Base-by-base conservation (phyloP, 2,797 vertebrate genomes). In the Cryptoprocta ferox region DNA sequence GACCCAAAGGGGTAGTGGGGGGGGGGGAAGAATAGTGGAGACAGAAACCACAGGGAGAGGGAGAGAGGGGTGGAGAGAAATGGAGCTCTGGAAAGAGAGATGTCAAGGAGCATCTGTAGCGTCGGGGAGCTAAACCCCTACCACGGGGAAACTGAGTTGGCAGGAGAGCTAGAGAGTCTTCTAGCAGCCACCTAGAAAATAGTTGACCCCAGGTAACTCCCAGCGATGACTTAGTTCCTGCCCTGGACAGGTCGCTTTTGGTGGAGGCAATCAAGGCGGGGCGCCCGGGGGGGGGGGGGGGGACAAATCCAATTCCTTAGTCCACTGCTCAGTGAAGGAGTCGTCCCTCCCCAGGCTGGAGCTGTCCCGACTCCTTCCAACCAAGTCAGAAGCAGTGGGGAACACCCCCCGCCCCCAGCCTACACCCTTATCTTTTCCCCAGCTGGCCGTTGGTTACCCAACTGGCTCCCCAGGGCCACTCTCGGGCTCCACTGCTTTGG, bases 381-480 rank as follows among this genome's bases (percentile, higher is more conserved):
- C 78, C 24, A 28, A 79, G 24, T 63, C 76, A 37, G 82, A 96
- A 63, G 70, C 28, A 0, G 28, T 2, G 65, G 75, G 30, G 26
- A 21, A 18, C n/a, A 19, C 82, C n/a, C 24, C 13, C 14, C 59
- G 15, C 35, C 59, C n/a, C 35, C 35, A 35, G 3, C 9, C 59
- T 0, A 28, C 14, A n/a, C 61, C 19, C 50, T 3, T 21, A 75
- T 3, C 32, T 65, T 35, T 12, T 21, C 37, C 21, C 73, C 1
- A 35, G 18, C 32, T 53, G 0, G 32, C 18, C 10, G 1, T 89
- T 59, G 66, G 32, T 56, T 71, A 87, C 53, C 56, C 26, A 26
- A 3, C 24, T 28, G n/a, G 18, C 48, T 70, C 50, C 66, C 66
- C 56, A 78, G 85, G 59, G 68, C 79, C 97, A 95, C 94, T 92